A percentile compares a stretch with the other conserved stretches of the same genome.
phyloP scores from a whole-genome alignment of 1,140 invertebrate species.

The Chironomus striatipennis region DNA sequence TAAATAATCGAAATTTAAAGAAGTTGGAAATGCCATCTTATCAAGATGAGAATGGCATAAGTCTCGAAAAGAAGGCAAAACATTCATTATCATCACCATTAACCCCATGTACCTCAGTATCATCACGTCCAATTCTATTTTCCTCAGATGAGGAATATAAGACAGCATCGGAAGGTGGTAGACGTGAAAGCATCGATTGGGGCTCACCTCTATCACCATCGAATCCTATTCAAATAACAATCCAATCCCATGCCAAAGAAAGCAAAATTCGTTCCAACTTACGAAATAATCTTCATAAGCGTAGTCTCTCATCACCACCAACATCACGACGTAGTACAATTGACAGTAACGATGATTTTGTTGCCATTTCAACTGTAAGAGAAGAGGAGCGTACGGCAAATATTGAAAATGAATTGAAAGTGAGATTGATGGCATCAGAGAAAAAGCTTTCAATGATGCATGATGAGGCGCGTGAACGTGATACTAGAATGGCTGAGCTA shows the following conservation, averaged over 20 bases:
- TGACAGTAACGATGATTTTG: constrained; percentile 54
- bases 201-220: constrained; percentile 55
- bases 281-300: constrained; percentile 43
- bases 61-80: neutral
- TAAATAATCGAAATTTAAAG: neutral
- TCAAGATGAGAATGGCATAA: constrained; percentile 27
- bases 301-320: constrained; percentile 54
- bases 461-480: constrained; percentile 50
- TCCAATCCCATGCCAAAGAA: constrained; percentile 64
- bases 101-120: constrained; percentile 52
- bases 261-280: constrained; percentile 47
- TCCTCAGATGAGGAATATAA: constrained; percentile 78
- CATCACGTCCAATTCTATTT: constrained; percentile 56
- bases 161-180: constrained; percentile 68
- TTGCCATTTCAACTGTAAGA: constrained; percentile 35
- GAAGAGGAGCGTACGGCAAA: constrained; percentile 39
- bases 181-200: constrained; percentile 57
- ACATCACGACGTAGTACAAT: constrained; percentile 55
- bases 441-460: constrained; percentile 60
- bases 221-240: constrained; percentile 61
- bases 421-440: constrained; percentile 42
- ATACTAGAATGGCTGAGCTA: constrained; percentile 64
- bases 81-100: constrained; percentile 5
- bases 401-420: constrained; percentile 37
- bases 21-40: constrained; percentile 26